Conservation (phyloP, 2,113 vertebrate genomes). For the Oncorhynchus masou region DNA sequence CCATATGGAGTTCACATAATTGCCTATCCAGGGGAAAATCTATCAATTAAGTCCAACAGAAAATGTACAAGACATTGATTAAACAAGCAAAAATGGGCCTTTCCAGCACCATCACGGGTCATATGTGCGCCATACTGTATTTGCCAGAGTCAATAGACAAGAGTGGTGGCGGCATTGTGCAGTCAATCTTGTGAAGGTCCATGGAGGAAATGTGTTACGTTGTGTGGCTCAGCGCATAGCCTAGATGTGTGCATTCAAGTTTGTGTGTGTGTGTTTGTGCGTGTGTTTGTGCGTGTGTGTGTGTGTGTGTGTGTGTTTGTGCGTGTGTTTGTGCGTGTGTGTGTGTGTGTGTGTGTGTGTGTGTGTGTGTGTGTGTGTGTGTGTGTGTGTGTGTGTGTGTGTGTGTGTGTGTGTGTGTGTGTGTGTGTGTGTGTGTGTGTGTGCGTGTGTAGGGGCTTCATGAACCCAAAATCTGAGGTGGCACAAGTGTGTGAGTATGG, state of each 20-base stretch:
- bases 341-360: background rate
- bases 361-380: background rate
- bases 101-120: too few relatives aligned
- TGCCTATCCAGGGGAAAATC: conserved; percentile 23
- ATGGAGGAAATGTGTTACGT: conserved; percentile 10
- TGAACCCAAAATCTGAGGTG: too few relatives aligned
- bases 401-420: too few relatives aligned
- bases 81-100: conserved; percentile 24
- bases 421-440: too few relatives aligned
- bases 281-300: too few relatives aligned
- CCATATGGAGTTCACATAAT: conserved; percentile 31
- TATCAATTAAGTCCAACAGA: conserved; percentile 38
- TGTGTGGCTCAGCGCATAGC: background rate
- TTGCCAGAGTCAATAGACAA: background rate
- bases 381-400: too few relatives aligned
- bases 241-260: background rate
- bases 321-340: too few relatives aligned
- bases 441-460: too few relatives aligned
- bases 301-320: too few relatives aligned
- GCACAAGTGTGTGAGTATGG: too few relatives aligned
- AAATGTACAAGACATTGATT: conserved; percentile 66
- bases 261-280: background rate
- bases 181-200: conserved; percentile 16
- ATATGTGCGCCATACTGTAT: too few relatives aligned
- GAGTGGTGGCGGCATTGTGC: conserved; percentile 9